Evolutionary conservation across 2,797 vertebrate genomes (phyloP), one percentile per base, ranked within the genome.

Genomic region (Pseudochaenichthys georgianus): DNA sequence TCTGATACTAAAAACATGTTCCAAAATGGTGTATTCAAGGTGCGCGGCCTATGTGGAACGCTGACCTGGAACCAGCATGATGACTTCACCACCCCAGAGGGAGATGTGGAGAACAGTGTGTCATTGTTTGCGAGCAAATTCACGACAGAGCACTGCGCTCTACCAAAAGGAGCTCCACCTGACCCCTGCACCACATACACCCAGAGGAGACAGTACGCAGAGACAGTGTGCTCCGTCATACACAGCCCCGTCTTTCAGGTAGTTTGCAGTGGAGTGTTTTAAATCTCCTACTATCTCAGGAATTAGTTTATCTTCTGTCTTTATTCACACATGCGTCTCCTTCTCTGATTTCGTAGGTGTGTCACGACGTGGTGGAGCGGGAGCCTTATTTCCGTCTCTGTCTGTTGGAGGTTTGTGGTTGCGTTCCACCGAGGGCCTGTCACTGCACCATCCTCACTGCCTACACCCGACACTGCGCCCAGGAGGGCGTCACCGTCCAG

Each of bases 31-130:
- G 11, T 63, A 4, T 75, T 81, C 2, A 79, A 99, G 98, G 97
- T 99, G 9, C 96, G 95, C 1, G 97, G 97, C 2, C 92, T 99
- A 16, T 99, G 98, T 15, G 97, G 97, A 38, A 99, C 97, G 0
- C 94, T 96, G 80, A 97, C 94, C 48, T 96, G 97, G 95, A 96
- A 93, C 88, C 96, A 96, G 91, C 93, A 94, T 0, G 98, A 98
- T 1, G 97, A 99, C 74, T 99, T 99, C 81, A 95, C 94, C 76
- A 98, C 97, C 0, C 96, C 96, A 0, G 95, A 93, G 0, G 97
- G 98, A 0, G 97, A 99, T 0, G 93, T 98, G 72, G 98, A 99
- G 87, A 93, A 80, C 83, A 93, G 92, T 0, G 71, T 93, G 0
- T 1, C 89, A 0, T 94, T 95, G 61, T 99, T 99, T 1, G 91